Base-by-base conservation (phyloP, 2,797 vertebrate species). In the Graptemys geographica region DNA sequence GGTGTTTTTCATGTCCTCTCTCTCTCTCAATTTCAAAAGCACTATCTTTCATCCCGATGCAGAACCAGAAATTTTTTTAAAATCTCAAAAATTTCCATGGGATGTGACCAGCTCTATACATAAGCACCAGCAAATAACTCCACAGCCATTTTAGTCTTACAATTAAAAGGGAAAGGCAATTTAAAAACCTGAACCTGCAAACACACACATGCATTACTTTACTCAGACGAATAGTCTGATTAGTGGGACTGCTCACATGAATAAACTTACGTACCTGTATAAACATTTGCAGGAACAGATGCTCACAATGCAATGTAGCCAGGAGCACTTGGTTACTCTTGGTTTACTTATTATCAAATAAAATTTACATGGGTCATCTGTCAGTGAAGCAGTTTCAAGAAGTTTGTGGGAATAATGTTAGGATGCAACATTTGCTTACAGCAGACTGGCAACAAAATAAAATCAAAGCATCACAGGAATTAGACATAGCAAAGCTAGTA, bases 91-190 rank as follows among this genome's bases (percentile, higher is more conserved):
- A 53, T 53, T 19, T 53, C 52, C 52, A 21, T 53, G 52, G 52
- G 52, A 53, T 53, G 52, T 53, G 52, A 53, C 52, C 52, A 53
- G 52, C 52, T 53, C 52, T 53, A 53, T 53, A 18, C 52, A 69
- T 37, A 69, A 69, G 33, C 23, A 15, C 3, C 3, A 57, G 25
- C 0, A 69, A 72, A 72, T 18, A 72, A 72, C 21, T 21, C n/a
- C 37, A 0, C 5, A 78, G 21, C 12, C 5, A 0, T 78, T 3
- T 0, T 79, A 49, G 47, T 79, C 47, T 79, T 47, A 31, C 23
- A 79, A 28, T 33, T 49, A 79, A 51, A 78, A 78, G 44, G 47
- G 4, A 76, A 44, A 44, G 27, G 72, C 11, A 44, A 41, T 76
- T 10, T 33, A 31, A 33, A 28, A 41, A 37, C 10, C 69, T 41